These are phyloP conservation scores for Lethrus apterus DNA, from an alignment of 1,140 invertebrate species.

Conservation along the genomic window DNA sequence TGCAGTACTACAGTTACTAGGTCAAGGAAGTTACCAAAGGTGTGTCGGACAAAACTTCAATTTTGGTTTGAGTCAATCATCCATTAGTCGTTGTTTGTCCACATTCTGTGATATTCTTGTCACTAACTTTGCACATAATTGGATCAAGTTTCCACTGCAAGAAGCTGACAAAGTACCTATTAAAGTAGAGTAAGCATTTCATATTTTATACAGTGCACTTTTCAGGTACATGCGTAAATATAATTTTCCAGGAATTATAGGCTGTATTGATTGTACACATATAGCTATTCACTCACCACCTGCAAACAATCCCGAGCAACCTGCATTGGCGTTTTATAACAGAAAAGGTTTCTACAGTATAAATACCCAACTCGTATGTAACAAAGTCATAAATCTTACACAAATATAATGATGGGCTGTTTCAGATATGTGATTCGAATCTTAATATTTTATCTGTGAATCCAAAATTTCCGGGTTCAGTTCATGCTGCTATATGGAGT, in stretches of 20 bases:
- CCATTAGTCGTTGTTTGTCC: not conserved
- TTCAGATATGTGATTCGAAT: slow-evolving; percentile 11
- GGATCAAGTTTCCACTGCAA: slow-evolving; percentile 1
- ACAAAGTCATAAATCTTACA: not conserved
- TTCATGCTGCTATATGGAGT: slow-evolving; percentile 2
- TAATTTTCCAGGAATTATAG: slow-evolving; percentile 35
- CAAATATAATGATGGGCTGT: not conserved
- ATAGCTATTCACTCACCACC: slow-evolving; percentile 20
- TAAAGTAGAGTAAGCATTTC: not conserved
- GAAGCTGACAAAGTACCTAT: not conserved
- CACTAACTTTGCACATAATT: not conserved
- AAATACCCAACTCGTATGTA: slow-evolving; percentile 18
- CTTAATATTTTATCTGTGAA: not conserved
- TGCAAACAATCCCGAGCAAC: slow-evolving; percentile 7
- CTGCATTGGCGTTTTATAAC: slow-evolving; percentile 13
- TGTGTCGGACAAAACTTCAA: not conserved
- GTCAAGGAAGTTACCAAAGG: slow-evolving; percentile 2
- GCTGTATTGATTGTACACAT: slow-evolving; percentile 40
- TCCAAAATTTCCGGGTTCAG: slow-evolving; percentile 1
- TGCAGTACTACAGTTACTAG: too few relatives aligned
- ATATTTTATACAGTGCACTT: not conserved
- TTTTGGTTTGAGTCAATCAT: slow-evolving; percentile 1
- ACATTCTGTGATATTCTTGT: not conserved
- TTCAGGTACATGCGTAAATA: slow-evolving; percentile 5
- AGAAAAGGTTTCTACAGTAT: slow-evolving; percentile 16